These are phyloP conservation scores for Sesamia nonagrioides DNA, from an alignment of 1,140 invertebrate species.

Conservation along the genomic window DNA sequence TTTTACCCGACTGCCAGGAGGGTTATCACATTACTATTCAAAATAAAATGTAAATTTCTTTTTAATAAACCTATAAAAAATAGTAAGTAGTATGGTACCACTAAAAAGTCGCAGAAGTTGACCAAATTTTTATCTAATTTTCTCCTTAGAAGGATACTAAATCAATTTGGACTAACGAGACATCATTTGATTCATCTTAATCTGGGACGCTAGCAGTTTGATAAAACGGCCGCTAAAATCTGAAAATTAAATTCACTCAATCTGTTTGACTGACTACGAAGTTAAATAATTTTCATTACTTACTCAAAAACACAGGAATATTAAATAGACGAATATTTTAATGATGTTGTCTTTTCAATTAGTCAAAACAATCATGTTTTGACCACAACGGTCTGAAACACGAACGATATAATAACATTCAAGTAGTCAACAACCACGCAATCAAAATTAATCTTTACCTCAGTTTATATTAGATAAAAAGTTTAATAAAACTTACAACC, in stretches of 20 bases:
- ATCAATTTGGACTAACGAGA: slow-evolving; percentile 25
- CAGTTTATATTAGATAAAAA: slow-evolving; percentile 1
- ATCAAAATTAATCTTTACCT: neutral
- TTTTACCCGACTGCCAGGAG: no score
- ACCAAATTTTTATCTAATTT: slow-evolving; percentile 21
- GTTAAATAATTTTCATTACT: slow-evolving; percentile 13
- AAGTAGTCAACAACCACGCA: neutral
- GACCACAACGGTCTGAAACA: no score
- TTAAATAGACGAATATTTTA: no score
- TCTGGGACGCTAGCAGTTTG: slow-evolving; percentile 29
- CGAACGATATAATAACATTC: no score
- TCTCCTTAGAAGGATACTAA: slow-evolving; percentile 17
- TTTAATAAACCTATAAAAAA: no score
- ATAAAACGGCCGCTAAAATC: slow-evolving; percentile 30
- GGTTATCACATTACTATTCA: neutral
- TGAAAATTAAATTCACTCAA: slow-evolving; percentile 34
- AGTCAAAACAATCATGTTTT: no score
- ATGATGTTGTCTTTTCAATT: no score
- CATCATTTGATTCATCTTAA: slow-evolving; percentile 37
- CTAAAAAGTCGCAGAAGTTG: neutral
- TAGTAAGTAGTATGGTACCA: no score
- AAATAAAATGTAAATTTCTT: neutral
- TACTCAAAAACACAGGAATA: neutral
- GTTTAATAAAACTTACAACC: neutral
- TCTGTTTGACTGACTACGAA: slow-evolving; percentile 8